A percentile compares a stretch with the other conserved stretches of the same genome.
These are phyloP conservation scores for Cervus canadensis DNA, from an alignment of 2,113 vertebrate species.

Conservation along the genomic window DNA sequence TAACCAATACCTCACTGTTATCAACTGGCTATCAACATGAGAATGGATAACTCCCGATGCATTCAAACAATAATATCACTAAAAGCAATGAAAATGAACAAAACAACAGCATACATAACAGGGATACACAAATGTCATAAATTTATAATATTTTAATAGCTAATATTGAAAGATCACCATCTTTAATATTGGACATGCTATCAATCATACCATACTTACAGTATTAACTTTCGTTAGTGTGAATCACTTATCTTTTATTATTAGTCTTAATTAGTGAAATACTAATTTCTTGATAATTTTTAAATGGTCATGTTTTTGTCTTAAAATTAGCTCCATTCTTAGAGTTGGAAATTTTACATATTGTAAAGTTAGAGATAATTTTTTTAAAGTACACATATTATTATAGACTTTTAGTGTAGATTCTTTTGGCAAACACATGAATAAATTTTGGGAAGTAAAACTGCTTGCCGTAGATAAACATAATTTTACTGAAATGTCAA, in stretches of 20 bases:
- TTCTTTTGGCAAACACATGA: neutral
- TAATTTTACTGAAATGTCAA: neutral
- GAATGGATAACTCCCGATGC: neutral
- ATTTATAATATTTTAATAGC: neutral
- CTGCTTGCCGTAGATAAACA: neutral
- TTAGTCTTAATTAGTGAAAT: conserved; percentile 2
- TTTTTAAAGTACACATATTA: neutral
- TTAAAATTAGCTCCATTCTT: neutral
- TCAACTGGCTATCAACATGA: neutral
- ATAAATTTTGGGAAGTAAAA: neutral
- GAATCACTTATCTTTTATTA: neutral
- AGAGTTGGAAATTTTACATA: neutral
- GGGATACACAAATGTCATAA: neutral
- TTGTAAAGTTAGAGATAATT: neutral
- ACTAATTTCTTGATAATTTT: neutral
- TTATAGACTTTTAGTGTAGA: neutral
- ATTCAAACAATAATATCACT: neutral
- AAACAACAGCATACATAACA: neutral
- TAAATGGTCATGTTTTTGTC: neutral
- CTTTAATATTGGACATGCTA: neutral
- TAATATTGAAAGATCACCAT: neutral
- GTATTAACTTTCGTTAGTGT: neutral
- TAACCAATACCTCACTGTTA: neutral
- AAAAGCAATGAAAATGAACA: neutral
- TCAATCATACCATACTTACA: neutral